These are phyloP conservation scores for Drosophila kuntzei DNA, from an alignment of 2,888 invertebrate genomes.

Conservation along the genomic window DNA sequence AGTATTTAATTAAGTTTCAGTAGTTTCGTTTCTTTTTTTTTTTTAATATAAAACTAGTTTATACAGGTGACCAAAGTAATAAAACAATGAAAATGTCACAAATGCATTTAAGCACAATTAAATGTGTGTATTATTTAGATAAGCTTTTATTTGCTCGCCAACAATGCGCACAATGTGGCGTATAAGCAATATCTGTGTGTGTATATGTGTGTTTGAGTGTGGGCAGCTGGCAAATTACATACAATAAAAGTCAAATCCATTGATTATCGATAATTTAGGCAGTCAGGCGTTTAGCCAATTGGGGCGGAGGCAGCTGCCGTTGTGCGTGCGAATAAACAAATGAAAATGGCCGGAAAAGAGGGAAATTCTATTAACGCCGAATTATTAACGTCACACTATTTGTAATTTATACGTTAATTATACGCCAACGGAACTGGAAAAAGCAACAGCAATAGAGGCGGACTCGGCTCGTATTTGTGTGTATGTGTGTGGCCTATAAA, in stretches of 20 bases:
- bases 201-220: slow-evolving; percentile 13
- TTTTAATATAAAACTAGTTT: not conserved
- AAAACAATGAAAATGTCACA: slow-evolving; percentile 45
- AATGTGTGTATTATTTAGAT: slow-evolving; percentile 67
- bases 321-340: slow-evolving; percentile 63
- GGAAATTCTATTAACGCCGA: slow-evolving; percentile 79
- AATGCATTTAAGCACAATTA: slow-evolving; percentile 64
- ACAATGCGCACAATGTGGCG: slow-evolving; percentile 42
- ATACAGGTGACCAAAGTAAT: slow-evolving; percentile 28
- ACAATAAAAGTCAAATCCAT: slow-evolving; percentile 73
- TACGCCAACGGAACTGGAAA: slow-evolving; percentile 37
- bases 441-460: slow-evolving; percentile 5
- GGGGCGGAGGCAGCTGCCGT: slow-evolving; percentile 39
- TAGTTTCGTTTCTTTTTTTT: slow-evolving; percentile 7
- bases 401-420: slow-evolving; percentile 81
- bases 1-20: slow-evolving; percentile 55
- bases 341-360: slow-evolving; percentile 60
- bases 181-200: slow-evolving; percentile 28
- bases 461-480: not conserved
- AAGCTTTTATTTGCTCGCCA: slow-evolving; percentile 50
- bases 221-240: slow-evolving; percentile 31
- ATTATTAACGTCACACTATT: slow-evolving; percentile 80
- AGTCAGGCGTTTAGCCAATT: slow-evolving; percentile 36
- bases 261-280: slow-evolving; percentile 78
- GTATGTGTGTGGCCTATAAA: slow-evolving; percentile 39